Conservation (phyloP, 2,888 invertebrate species). For the Ophraella communa region DNA sequence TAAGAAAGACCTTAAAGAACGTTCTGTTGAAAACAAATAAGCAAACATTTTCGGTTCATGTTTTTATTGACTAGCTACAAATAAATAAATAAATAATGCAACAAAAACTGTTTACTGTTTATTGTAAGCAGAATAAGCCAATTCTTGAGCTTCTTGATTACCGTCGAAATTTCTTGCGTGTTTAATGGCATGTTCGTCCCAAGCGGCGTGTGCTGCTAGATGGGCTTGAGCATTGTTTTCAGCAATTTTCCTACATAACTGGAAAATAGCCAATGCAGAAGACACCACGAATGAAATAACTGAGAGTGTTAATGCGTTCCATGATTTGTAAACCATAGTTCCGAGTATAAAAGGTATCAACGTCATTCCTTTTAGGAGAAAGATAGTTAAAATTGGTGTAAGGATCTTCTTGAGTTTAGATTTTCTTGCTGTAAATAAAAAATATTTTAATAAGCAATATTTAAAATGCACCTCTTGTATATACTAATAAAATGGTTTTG, state of each 20-base stretch:
- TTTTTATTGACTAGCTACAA: conserved; percentile 18
- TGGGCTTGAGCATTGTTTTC: conserved; percentile 75
- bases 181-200: conserved; percentile 73
- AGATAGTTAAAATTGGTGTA: conserved; percentile 83
- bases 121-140: conserved; percentile 68
- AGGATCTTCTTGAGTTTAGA: conserved; percentile 85
- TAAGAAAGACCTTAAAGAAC: background rate
- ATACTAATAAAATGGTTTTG: no score
- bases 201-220: conserved; percentile 69
- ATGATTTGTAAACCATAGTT: conserved; percentile 84
- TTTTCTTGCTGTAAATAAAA: conserved; percentile 50
- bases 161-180: conserved; percentile 48
- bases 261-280: conserved; percentile 85
- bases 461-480: no score
- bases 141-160: conserved; percentile 66
- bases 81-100: conserved; percentile 11
- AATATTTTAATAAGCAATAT: background rate
- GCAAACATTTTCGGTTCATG: conserved; percentile 15
- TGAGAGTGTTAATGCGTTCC: conserved; percentile 86
- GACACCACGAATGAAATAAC: conserved; percentile 89
- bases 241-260: conserved; percentile 88
- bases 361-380: conserved; percentile 86
- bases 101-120: background rate
- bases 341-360: conserved; percentile 85
- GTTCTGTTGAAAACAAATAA: no score